Conservation (phyloP, 1,140 invertebrate species). For the Drosophila nasuta region DNA sequence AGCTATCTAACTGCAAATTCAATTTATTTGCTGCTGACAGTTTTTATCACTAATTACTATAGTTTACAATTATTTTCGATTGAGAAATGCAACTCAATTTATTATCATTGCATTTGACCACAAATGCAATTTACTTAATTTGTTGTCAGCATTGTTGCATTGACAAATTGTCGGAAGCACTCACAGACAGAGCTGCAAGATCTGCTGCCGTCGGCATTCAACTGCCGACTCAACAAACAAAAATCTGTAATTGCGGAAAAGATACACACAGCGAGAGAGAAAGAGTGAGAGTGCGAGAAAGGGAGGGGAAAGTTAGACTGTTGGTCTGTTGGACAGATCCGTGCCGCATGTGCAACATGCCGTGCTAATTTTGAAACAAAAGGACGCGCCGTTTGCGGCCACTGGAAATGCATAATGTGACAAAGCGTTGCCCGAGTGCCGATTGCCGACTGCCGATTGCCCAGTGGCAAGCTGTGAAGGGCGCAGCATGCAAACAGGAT, state of each 20-base stretch:
- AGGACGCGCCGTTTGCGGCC: conserved; percentile 64
- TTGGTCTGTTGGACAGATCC: conserved; percentile 19
- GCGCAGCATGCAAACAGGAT: conserved; percentile 81
- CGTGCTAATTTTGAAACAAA: conserved; percentile 80
- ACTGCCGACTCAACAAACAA: conserved; percentile 3
- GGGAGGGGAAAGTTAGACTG: background rate
- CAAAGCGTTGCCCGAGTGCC: conserved; percentile 42
- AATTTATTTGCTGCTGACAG: conserved; percentile 77
- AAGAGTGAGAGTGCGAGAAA: background rate
- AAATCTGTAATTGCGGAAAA: background rate
- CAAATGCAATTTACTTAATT: conserved; percentile 80
- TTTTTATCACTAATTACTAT: conserved; percentile 73
- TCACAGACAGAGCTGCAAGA: conserved; percentile 18
- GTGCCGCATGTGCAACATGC: conserved; percentile 77
- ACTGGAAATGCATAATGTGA: conserved; percentile 76
- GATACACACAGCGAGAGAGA: conserved; percentile 3
- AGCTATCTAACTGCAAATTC: conserved; percentile 48
- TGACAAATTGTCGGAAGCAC: conserved; percentile 67
- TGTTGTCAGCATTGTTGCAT: conserved; percentile 35
- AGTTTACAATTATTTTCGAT: conserved; percentile 76
- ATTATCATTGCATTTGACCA: conserved; percentile 72
- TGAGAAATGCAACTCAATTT: conserved; percentile 73
- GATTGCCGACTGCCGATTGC: too few species aligned
- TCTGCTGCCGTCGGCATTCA: conserved; percentile 31
- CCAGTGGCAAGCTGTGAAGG: conserved; percentile 70